Evolutionary conservation across 1,140 invertebrate genomes (phyloP).

Genomic region (Megalonaias nervosa): DNA sequence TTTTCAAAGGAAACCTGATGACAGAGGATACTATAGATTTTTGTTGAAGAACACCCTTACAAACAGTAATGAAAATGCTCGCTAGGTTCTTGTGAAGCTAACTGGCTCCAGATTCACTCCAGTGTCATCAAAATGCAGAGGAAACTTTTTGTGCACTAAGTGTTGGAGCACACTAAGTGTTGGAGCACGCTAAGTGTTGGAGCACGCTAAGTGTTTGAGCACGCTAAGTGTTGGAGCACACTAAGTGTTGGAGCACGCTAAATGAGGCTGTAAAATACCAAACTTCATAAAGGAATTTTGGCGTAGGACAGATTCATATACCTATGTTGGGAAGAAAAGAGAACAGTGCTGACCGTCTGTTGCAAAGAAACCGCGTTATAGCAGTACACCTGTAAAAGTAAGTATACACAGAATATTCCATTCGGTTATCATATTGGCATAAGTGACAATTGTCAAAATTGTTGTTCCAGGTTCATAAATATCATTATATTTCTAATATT

Average conservation of each 20-base stretch:
- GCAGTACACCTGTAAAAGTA: constrained; percentile 14
- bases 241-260: constrained; percentile 13
- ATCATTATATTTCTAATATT: no score
- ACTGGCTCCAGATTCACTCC: neutral
- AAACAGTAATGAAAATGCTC: neutral
- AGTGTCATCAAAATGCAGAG: neutral
- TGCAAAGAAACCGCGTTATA: constrained; percentile 6
- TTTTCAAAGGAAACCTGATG: neutral
- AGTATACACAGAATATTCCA: neutral
- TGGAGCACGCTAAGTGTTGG: no score
- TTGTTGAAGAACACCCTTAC: constrained; percentile 4
- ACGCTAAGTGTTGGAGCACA: no score
- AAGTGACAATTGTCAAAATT: no score
- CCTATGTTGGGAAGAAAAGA: constrained; percentile 6
- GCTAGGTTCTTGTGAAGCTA: neutral
- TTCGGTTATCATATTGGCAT: no score
- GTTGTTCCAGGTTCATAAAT: no score
- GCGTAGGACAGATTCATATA: neutral
- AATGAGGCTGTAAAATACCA: neutral
- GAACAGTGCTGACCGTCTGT: neutral
- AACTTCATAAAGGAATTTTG: neutral
- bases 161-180: no score
- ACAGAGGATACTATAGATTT: no score
- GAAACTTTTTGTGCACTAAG: constrained; percentile 21
- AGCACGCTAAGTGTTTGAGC: no score